Conservation (phyloP, 2,113 vertebrate species). For the Pollimyrus isidori region DNA sequence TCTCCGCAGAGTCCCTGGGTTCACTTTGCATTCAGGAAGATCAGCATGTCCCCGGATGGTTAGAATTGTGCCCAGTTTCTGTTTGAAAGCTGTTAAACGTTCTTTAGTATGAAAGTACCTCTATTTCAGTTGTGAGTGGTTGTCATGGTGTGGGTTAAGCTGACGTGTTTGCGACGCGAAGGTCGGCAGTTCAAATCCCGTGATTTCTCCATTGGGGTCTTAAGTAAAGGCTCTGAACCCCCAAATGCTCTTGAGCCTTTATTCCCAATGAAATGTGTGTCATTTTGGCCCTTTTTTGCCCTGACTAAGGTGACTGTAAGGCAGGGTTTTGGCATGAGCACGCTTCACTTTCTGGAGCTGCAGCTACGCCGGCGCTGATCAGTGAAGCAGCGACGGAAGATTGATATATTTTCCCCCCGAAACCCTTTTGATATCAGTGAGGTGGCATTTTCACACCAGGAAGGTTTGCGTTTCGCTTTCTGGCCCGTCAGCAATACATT, state of each 20-base stretch:
- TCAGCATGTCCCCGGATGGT: neutral
- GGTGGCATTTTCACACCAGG: neutral
- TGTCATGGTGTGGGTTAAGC: neutral
- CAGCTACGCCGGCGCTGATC: neutral
- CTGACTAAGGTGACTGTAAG: neutral
- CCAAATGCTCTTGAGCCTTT: neutral
- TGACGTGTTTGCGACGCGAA: neutral
- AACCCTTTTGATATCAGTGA: neutral
- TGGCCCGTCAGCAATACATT: neutral
- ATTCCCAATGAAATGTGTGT: neutral
- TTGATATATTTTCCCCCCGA: neutral
- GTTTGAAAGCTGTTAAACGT: neutral
- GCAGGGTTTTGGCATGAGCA: neutral
- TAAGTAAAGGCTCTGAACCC: neutral
- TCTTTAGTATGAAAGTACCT: neutral
- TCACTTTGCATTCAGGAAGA: neutral
- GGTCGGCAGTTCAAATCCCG: neutral
- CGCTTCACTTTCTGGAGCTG: neutral
- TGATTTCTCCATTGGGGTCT: neutral
- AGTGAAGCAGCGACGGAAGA: neutral
- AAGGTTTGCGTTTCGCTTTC: neutral
- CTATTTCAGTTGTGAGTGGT: neutral
- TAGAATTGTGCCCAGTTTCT: neutral
- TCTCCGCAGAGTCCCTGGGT: constrained; percentile 10
- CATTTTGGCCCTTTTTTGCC: neutral